These are phyloP conservation scores for Cygnus atratus DNA, from an alignment of 2,113 vertebrate species.

Conservation along the genomic window DNA sequence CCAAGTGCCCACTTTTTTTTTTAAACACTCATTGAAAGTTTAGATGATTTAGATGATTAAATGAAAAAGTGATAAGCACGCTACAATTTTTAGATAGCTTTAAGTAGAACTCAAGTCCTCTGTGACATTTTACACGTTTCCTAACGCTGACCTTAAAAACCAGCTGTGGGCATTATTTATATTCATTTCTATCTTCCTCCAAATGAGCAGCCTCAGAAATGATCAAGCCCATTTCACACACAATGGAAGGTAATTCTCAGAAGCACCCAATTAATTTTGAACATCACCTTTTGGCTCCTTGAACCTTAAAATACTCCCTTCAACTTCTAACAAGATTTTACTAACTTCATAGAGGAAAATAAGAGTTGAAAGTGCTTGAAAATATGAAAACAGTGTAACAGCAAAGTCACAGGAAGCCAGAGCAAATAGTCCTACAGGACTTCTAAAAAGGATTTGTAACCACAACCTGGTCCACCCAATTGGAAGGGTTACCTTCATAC, in stretches of 20 bases:
- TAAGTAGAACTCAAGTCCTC: not conserved
- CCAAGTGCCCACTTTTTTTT: not conserved
- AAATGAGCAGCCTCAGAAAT: not conserved
- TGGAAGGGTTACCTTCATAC: not conserved
- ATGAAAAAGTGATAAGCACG: too few relatives aligned
- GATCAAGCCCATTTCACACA: accelerated
- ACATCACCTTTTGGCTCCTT: not conserved
- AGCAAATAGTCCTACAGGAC: not conserved
- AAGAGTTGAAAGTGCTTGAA: not conserved
- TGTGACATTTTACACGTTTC: not conserved
- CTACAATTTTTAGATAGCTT: too few relatives aligned
- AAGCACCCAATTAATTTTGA: not conserved
- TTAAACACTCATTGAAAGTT: not conserved
- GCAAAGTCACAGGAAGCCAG: not conserved
- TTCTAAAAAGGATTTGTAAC: not conserved
- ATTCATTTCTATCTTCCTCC: not conserved
- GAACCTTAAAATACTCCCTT: not conserved
- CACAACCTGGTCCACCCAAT: not conserved
- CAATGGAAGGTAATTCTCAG: not conserved
- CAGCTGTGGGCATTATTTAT: not conserved
- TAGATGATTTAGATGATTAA: not conserved
- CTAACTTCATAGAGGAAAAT: not conserved
- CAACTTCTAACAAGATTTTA: not conserved
- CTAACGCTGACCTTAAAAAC: not conserved
- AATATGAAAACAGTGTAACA: not conserved